Evolutionary conservation across 2,888 invertebrate species (phyloP).

Genomic region (Polydrusus pterygomalis): DNA sequence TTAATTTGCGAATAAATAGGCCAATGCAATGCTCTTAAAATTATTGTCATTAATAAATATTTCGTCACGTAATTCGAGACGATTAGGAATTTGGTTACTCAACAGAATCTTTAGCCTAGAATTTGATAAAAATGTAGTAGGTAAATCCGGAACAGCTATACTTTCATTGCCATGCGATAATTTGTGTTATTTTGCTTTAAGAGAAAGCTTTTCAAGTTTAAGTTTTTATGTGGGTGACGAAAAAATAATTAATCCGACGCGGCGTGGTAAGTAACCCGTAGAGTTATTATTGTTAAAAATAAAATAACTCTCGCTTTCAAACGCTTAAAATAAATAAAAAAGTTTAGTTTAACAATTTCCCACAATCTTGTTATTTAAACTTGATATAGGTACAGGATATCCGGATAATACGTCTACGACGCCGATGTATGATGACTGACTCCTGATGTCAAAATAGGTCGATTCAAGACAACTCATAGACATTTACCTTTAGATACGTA

Average conservation of each 20-base stretch:
- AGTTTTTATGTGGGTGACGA: conserved; percentile 9
- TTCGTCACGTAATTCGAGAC: not conserved
- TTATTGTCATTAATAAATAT: too few species aligned
- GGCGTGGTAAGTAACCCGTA: not conserved
- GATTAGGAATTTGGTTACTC: conserved; percentile 6
- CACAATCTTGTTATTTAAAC: too few species aligned
- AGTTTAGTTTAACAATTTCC: not conserved
- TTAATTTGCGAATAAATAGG: too few species aligned
- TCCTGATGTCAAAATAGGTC: too few species aligned
- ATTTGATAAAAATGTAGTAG: not conserved
- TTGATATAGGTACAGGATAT: too few species aligned
- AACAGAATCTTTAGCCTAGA: conserved; percentile 9
- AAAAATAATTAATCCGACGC: not conserved
- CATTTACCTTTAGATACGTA: too few species aligned
- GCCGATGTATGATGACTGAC: too few species aligned
- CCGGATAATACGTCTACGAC: too few species aligned
- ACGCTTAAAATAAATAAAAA: not conserved
- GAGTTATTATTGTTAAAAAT: not conserved
- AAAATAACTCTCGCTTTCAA: not conserved
- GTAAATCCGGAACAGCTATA: conserved; percentile 2
- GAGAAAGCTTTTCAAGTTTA: conserved; percentile 9
- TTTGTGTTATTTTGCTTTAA: conserved; percentile 3
- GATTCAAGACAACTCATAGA: too few species aligned
- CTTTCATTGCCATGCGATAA: conserved; percentile 10
- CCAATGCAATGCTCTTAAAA: too few species aligned